Base-by-base conservation (phyloP, 2,888 invertebrate genomes). In the Seira musarum region DNA sequence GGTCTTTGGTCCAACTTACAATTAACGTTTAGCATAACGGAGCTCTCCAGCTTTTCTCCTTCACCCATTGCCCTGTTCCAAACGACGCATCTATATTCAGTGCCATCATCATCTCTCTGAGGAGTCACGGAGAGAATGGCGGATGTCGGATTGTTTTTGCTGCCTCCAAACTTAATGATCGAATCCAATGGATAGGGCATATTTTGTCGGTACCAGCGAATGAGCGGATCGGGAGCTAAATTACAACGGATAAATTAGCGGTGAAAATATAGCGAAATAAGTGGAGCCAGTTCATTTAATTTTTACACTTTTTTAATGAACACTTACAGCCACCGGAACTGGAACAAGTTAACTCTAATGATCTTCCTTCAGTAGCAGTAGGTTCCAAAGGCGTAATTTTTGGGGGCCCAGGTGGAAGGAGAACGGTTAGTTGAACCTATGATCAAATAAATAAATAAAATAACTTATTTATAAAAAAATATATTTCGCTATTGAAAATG, bases 11-110 rank as follows among this genome's bases (percentile, higher is more conserved):
- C n/a, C 40, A 88, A 94, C 95, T 95, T 90, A 96, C 95, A 97
- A 90, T 96, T 95, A 83, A 97, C 96, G 89, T 93, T 94, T 78
- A 97, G 91, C 24, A 93, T 93, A 82, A 96, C 93, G 15, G 92
- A 92, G 17, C 95, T 92, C 87, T 95, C 95, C 83, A 96, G 90
- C 86, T 94, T 94, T 79, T 93, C 92, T 60, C 94, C 94, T 80
- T 94, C 93, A 0, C 93, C 92, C 92, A 97, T 94, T 84, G 96
- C 97, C 65, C 96, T 91, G 90, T 97, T 97, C 91, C 94, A 93
- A 70, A 97, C 96, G 84, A 94, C 94, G 89, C 97, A 97, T 80
- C 94, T 92, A 90, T 94, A 96, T 70, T 92, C 91, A 79, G 95
- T 94, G 10, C 94, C 93, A 88, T 97, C 96, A 89, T 97, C 96